Percentiles rank a stretch among this genome's conserved stretches.
phyloP scores from a whole-genome alignment of 2,113 vertebrate species.

The Lagenorhynchus albirostris region DNA sequence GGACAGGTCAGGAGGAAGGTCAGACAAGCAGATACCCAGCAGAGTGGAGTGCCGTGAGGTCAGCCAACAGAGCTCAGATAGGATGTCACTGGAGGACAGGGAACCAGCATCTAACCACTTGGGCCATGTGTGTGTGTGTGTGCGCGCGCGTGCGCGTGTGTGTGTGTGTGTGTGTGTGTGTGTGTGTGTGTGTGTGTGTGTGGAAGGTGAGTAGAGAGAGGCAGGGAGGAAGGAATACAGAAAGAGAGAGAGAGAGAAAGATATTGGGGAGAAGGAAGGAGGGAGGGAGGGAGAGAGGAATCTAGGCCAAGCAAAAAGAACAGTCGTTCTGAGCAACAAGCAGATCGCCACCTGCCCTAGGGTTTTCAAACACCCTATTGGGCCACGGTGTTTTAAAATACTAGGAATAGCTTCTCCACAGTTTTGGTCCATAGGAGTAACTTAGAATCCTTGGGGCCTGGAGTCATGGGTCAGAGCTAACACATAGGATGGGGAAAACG shows the following conservation, averaged over 20 bases:
- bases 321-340: too few relatives aligned
- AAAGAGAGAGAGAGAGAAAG: neutral
- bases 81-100: neutral
- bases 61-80: neutral
- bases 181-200: neutral
- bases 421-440: neutral
- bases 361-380: neutral
- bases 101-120: too few relatives aligned
- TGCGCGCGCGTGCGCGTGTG: neutral
- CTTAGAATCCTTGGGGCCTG: neutral
- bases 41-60: rapidly evolving
- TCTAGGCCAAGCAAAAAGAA: neutral
- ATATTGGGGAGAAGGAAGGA: neutral
- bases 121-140: neutral
- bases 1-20: neutral
- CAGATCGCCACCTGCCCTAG: too few relatives aligned
- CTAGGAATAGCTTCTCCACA: neutral
- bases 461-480: neutral
- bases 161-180: neutral
- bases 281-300: too few relatives aligned
- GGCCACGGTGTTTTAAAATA: neutral
- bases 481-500: neutral
- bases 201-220: neutral
- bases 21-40: neutral
- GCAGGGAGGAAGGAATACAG: neutral